Evolutionary conservation across 2,888 invertebrate species (phyloP).

Genomic region (Zhengitettix transpicula): DNA sequence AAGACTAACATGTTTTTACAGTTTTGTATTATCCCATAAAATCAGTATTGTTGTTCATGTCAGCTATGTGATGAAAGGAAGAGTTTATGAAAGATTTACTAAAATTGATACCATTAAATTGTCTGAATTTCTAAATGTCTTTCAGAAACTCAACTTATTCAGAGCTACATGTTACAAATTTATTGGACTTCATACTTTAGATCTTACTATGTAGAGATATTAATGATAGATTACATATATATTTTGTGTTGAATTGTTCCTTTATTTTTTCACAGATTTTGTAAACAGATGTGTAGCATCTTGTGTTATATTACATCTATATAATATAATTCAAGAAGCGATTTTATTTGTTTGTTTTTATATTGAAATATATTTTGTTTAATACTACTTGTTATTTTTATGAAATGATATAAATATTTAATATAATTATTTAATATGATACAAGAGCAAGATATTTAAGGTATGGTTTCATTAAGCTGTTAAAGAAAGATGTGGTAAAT

Average conservation of each 20-base stretch:
- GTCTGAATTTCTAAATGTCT: too few relatives aligned
- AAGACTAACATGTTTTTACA: neutral
- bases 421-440: neutral
- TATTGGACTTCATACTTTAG: conserved; percentile 11
- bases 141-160: too few relatives aligned
- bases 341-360: conserved; percentile 20
- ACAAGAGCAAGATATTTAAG: neutral
- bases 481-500: conserved; percentile 7
- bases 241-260: conserved; percentile 12
- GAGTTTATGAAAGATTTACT: too few relatives aligned
- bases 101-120: too few relatives aligned
- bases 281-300: conserved; percentile 11
- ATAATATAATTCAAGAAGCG: conserved; percentile 15
- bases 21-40: neutral
- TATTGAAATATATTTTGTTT: conserved; percentile 12
- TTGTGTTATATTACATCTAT: conserved; percentile 15
- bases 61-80: too few relatives aligned
- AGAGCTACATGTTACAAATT: too few relatives aligned
- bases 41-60: neutral
- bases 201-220: conserved; percentile 4
- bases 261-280: conserved; percentile 17
- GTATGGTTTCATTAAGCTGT: conserved; percentile 2
- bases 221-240: conserved; percentile 3
- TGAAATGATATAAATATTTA: conserved; percentile 8
- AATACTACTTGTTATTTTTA: conserved; percentile 9